A percentile compares a stretch with the other conserved stretches of the same genome.
Evolutionary conservation across 2,797 vertebrate genomes (phyloP).

Genomic region (Crocidura indochinensis): DNA sequence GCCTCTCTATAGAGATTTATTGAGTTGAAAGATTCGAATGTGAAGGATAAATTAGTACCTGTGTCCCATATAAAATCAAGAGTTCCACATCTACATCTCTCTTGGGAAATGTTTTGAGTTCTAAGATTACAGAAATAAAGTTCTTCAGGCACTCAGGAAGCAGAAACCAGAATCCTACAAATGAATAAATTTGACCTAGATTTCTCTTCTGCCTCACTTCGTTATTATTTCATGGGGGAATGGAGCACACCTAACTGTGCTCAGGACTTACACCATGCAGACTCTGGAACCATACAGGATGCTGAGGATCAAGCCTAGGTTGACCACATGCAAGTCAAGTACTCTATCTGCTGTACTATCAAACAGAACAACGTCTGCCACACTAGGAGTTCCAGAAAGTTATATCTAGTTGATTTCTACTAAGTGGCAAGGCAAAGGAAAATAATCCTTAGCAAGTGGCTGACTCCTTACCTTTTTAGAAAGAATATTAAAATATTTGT

Average conservation of each 20-base stretch:
- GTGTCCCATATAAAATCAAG: slow-evolving; percentile 39
- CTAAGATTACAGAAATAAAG: slow-evolving; percentile 60
- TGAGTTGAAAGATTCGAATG: slow-evolving; percentile 39
- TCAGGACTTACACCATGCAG: too few relatives aligned
- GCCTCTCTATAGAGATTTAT: neutral
- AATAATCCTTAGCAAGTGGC: neutral
- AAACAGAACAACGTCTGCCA: too few relatives aligned
- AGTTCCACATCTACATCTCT: neutral
- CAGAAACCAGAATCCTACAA: slow-evolving; percentile 49
- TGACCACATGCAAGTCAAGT: too few relatives aligned
- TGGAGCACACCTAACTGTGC: too few relatives aligned
- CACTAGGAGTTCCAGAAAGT: slow-evolving; percentile 2
- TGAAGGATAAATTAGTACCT: slow-evolving; percentile 15
- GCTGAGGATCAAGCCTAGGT: too few relatives aligned
- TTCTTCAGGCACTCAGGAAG: slow-evolving; percentile 4
- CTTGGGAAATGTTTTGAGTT: slow-evolving; percentile 31
- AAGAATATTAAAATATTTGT: neutral
- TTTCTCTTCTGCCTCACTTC: slow-evolving; percentile 16
- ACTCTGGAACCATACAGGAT: too few relatives aligned
- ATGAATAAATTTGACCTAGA: neutral
- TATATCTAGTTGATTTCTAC: slow-evolving; percentile 19
- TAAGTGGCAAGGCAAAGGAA: neutral
- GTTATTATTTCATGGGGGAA: neutral
- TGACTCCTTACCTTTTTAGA: neutral
- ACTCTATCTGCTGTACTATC: too few relatives aligned